Conservation (phyloP, 2,797 vertebrate genomes). For the Argya squamiceps region DNA sequence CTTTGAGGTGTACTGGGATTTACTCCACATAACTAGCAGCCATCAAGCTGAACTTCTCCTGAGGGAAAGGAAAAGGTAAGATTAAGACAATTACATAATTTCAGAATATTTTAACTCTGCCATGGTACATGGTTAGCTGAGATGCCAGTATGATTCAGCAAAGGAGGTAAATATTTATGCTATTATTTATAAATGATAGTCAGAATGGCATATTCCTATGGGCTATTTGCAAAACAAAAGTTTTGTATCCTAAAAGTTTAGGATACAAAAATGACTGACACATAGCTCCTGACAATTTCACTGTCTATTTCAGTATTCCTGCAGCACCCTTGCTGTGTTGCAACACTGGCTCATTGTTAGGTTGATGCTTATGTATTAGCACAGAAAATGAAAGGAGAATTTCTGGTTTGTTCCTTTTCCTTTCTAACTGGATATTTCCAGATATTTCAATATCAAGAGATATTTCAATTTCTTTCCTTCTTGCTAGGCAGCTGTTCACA, state of each 20-base stretch:
- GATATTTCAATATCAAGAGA: too few species aligned
- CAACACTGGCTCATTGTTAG: neutral
- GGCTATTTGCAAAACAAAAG: neutral
- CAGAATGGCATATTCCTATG: neutral
- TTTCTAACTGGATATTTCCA: neutral
- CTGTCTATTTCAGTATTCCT: neutral
- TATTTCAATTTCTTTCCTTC: neutral
- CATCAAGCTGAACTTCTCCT: neutral
- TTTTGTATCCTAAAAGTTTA: neutral
- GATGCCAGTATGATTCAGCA: neutral
- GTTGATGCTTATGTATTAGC: neutral
- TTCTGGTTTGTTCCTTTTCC: neutral
- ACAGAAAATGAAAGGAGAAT: neutral
- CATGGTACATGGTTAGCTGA: neutral
- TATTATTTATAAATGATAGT: neutral
- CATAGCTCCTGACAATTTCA: neutral
- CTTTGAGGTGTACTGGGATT: neutral
- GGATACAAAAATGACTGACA: neutral
- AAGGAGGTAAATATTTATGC: neutral
- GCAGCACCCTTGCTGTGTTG: neutral
- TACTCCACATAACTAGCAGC: neutral
- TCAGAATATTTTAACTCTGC: neutral
- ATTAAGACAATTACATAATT: neutral
- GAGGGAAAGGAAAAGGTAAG: conserved; percentile 37
- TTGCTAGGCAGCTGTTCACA: neutral